Conservation (phyloP, 2,113 vertebrate species). For the Laticauda laticaudata region DNA sequence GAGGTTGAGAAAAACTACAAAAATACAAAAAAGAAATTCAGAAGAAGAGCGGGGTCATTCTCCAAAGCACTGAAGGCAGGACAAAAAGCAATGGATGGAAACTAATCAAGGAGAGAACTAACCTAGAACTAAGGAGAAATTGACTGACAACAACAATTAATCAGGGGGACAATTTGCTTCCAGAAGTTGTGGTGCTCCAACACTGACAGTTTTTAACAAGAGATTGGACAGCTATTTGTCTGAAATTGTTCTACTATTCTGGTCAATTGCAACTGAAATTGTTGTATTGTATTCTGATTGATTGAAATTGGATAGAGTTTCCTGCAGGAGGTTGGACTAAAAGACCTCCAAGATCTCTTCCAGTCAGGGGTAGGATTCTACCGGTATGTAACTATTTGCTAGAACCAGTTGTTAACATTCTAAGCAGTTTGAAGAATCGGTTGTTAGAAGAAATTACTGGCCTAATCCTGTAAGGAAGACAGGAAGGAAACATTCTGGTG, state of each 20-base stretch:
- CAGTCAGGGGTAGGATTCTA: neutral
- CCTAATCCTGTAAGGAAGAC: no score
- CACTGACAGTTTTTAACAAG: neutral
- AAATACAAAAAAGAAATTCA: neutral
- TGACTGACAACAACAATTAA: neutral
- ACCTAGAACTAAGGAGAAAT: neutral
- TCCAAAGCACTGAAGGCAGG: neutral
- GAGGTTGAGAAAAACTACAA: neutral
- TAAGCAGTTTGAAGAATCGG: no score
- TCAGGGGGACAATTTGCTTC: neutral
- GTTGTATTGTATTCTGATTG: no score
- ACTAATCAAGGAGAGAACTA: neutral
- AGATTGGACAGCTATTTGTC: neutral
- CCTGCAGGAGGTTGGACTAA: neutral
- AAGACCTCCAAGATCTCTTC: neutral
- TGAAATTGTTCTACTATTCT: neutral
- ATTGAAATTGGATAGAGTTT: neutral
- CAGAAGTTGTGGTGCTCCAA: neutral
- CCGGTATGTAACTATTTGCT: no score
- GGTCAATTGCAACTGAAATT: neutral
- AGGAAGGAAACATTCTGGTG: no score
- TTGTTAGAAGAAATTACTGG: no score
- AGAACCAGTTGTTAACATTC: no score
- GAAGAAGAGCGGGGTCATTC: neutral
- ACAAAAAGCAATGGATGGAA: neutral